These are phyloP conservation scores for Oplegnathus fasciatus DNA, from an alignment of 2,113 vertebrate genomes.

Conservation along the genomic window DNA sequence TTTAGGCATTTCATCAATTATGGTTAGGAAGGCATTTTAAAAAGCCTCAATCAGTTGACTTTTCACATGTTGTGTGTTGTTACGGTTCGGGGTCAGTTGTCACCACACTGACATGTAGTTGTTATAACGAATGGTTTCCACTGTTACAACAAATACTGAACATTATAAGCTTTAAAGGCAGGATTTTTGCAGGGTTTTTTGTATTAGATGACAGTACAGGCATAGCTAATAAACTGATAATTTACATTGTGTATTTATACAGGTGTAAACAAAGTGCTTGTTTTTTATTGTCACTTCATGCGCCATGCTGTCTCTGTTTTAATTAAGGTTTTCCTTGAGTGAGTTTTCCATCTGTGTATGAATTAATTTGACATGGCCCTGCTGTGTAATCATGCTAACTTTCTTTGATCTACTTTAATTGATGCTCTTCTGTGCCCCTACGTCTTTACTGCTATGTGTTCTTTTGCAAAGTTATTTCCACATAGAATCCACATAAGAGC, in stretches of 20 bases:
- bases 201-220: not conserved
- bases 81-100: not conserved
- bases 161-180: not conserved
- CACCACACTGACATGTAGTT: not conserved
- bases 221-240: not conserved
- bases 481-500: conserved; percentile 81
- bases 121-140: not conserved
- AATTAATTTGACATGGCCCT: conserved; percentile 53
- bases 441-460: conserved; percentile 77
- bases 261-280: conserved; percentile 15
- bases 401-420: conserved; percentile 65
- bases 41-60: not conserved
- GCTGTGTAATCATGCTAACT: conserved; percentile 64
- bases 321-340: conserved; percentile 39
- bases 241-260: not conserved
- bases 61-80: not conserved
- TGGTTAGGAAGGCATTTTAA: not conserved
- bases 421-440: conserved; percentile 72
- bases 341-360: conserved; percentile 61
- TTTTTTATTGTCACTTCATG: conserved; percentile 41
- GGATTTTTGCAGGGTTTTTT: not conserved
- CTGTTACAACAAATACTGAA: not conserved
- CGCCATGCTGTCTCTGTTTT: conserved; percentile 47
- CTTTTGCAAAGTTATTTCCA: conserved; percentile 80
- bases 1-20: not conserved